phyloP scores from a whole-genome alignment of 2,888 invertebrate species.

The Hermaeophaga mercurialis region DNA sequence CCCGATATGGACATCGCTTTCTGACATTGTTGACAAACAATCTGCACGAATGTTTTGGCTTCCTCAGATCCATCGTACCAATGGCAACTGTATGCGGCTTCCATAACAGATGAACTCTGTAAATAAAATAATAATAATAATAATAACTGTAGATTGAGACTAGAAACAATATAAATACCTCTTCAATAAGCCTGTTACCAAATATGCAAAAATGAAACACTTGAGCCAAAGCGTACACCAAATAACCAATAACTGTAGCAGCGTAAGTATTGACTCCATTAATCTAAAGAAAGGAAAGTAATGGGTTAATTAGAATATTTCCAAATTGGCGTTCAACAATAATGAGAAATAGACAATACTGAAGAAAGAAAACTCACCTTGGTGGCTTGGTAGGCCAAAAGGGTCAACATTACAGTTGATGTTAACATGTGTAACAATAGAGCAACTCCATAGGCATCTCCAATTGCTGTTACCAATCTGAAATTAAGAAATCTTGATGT shows the following conservation, averaged over 20 bases:
- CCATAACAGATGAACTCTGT: slow-evolving; percentile 93
- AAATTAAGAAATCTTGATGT: background rate
- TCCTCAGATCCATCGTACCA: slow-evolving; percentile 92
- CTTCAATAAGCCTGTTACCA: slow-evolving; percentile 85
- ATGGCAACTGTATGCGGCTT: slow-evolving; percentile 87
- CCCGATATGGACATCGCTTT: slow-evolving; percentile 89
- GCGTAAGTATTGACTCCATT: slow-evolving; percentile 78
- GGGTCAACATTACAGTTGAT: slow-evolving; percentile 80
- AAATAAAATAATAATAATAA: slow-evolving; percentile 34
- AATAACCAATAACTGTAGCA: slow-evolving; percentile 77
- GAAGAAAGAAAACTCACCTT: slow-evolving; percentile 63
- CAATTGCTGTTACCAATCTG: slow-evolving; percentile 80
- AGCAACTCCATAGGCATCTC: slow-evolving; percentile 84
- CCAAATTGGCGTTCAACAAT: no score
- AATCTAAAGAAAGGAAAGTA: slow-evolving; percentile 60
- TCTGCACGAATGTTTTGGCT: slow-evolving; percentile 88
- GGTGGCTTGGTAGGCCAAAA: slow-evolving; percentile 85
- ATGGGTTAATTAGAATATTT: slow-evolving; percentile 1
- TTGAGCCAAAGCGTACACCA: slow-evolving; percentile 80
- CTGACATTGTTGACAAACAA: slow-evolving; percentile 89
- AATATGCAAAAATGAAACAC: slow-evolving; percentile 88
- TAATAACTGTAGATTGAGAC: background rate
- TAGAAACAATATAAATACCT: slow-evolving; percentile 61
- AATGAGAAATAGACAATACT: no score
- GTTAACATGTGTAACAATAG: slow-evolving; percentile 83